These are phyloP conservation scores for Catonia carolina DNA, from an alignment of 2,888 invertebrate genomes.

Conservation along the genomic window DNA sequence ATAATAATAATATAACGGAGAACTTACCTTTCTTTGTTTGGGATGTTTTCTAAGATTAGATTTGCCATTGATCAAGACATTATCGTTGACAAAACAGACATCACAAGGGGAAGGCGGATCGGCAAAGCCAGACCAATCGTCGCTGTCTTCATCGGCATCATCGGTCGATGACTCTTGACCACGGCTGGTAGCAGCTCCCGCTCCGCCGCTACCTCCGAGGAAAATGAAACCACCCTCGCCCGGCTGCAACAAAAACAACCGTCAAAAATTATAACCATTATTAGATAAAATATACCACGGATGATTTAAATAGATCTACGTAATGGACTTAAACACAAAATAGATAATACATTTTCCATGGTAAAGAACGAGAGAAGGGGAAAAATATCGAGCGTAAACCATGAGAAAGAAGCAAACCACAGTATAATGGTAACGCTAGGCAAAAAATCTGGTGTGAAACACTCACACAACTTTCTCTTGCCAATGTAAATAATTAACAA, in stretches of 20 bases:
- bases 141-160: conserved; percentile 32
- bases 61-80: conserved; percentile 82
- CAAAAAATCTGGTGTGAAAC: too few species aligned
- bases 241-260: conserved; percentile 21
- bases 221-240: conserved; percentile 27
- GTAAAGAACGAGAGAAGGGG: too few species aligned
- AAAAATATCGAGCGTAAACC: too few species aligned
- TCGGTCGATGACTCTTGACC: conserved; percentile 38
- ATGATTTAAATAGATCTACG: too few species aligned
- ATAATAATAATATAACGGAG: too few species aligned
- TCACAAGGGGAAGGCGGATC: conserved; percentile 73
- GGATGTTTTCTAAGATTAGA: conserved; percentile 66
- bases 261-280: not conserved
- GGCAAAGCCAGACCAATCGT: conserved; percentile 37
- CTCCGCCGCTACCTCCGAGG: conserved; percentile 12
- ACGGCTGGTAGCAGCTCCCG: not conserved
- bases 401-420: too few species aligned
- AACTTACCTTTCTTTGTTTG: conserved; percentile 55
- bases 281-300: not conserved
- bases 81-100: conserved; percentile 79
- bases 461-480: too few species aligned
- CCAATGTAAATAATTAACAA: too few species aligned
- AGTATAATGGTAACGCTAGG: too few species aligned
- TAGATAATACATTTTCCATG: too few species aligned
- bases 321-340: too few species aligned